Base-by-base conservation (phyloP, 2,797 vertebrate species). In the Gobio occitaniae region DNA sequence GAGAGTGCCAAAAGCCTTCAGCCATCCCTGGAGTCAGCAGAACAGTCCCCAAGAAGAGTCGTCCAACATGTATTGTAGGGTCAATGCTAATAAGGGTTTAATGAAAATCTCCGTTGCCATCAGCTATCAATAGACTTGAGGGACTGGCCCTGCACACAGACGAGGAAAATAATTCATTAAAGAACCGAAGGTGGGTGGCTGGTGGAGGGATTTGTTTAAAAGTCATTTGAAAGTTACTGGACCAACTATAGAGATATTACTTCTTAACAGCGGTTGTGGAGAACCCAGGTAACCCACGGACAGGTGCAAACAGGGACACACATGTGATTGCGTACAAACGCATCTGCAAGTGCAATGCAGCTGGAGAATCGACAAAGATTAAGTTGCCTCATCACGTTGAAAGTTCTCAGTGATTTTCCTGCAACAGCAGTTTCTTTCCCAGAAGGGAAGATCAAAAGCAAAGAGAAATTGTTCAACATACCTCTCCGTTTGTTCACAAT, bases 21-120 rank as follows among this genome's bases (percentile, higher is more conserved):
- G 89, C 81, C 87, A 85, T 84, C 89, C 89, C 89, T 84, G 44
- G 89, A 87, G 89, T 90, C 86, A 86, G 87, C 87, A 86, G 81
- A 87, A 86, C 78, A 65, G 70, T 83, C 79, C 82, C 86, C 66
- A 83, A 86, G 86, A 87, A 86, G 84, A 87, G 89, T 81, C 81
- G 54, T 74, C 87, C 82, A 79, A 81, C 78, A 61, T 90, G 89
- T 88, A 88, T 82, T 84, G 86, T 86, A 82, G 87, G 89, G 89
- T 90, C 87, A 88, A 89, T 89, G 88, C 89, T 90, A 90, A 90
- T 90, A 86, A 90, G 88, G 89, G 85, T 90, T 89, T 90, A 90
- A 90, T 90, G 88, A 90, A 90, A 89, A 90, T 89, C 89, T 89
- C 89, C 78, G 36, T 89, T 84, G 89, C 89, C 88, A 87, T 88